Evolutionary conservation across 2,888 invertebrate genomes (phyloP), one percentile per base, ranked within the genome.

Genomic region (Caenorhabditis japonica): DNA sequence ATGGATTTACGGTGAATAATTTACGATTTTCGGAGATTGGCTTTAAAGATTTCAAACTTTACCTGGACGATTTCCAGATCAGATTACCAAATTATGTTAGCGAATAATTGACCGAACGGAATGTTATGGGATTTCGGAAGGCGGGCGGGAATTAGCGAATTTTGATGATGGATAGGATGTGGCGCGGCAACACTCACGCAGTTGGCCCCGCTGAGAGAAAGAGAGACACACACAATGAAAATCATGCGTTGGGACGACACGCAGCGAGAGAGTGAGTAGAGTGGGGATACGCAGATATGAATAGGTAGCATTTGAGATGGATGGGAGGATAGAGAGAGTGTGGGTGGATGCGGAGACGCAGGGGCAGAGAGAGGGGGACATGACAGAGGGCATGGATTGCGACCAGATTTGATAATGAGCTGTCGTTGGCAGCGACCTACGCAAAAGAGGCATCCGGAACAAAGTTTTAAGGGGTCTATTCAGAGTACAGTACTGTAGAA

Each of bases 181-280:
- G 66, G 51, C 66, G 66, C 56, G 56, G 30, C 51, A 10, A 56
- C 64, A 46, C 46, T 41, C 66, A 66, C 51, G 56, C 66, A 66
- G 56, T 66, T 66, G 66, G 56, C 56, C 66, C 51, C 49, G 30
- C 7, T 10, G 36, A 56, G 41, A 36, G 56, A 66, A 66, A 56
- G 56, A 49, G 51, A 56, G 41, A 66, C 34, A 66, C 49, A 62
- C 62, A 64, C 64, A 64, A 64, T 56, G 66, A 66, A 66, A 47
- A 56, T 56, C 66, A 66, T 66, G 66, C 66, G 66, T 66, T 61
- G 61, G 51, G 66, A 56, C 66, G 66, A 66, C 36, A 53, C 49
- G 49, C 49, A 49, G 10, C 8, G 17, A 41, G 51, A 51, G 51
- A 66, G 36, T 10, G 34, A 1, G 8, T 17, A 30, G 30, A 49